Conservation (phyloP, 2,797 vertebrate species). For the Cryptoblepharus egeriae region DNA sequence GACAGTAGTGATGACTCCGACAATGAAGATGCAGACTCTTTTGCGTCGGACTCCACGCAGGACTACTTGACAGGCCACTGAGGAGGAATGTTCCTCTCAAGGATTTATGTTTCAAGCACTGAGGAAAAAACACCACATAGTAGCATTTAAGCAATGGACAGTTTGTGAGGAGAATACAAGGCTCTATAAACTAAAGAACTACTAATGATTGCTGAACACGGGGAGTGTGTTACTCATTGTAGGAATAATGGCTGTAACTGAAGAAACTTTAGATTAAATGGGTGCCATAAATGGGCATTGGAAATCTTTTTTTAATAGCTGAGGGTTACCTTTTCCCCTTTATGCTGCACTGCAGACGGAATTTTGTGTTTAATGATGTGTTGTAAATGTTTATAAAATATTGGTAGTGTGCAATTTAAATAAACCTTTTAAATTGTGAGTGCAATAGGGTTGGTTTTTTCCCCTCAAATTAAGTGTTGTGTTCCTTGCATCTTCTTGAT, state of each 20-base stretch:
- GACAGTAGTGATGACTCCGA: constrained; percentile 97
- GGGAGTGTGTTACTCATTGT: constrained; percentile 47
- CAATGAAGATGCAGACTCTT: constrained; percentile 97
- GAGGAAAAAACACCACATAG: constrained; percentile 45
- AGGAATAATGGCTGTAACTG: constrained; percentile 56
- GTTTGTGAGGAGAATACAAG: constrained; percentile 36
- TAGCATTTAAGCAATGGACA: constrained; percentile 49
- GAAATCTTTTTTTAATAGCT: constrained; percentile 68
- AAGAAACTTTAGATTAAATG: constrained; percentile 62
- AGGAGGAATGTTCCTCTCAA: constrained; percentile 43
- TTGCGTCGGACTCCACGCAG: constrained; percentile 97
- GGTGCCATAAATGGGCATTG: constrained; percentile 59
- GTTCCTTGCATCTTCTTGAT: constrained; percentile 78
- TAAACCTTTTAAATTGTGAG: constrained; percentile 88
- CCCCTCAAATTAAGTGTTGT: constrained; percentile 77
- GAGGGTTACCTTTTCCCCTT: constrained; percentile 61
- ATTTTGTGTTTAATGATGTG: constrained; percentile 84
- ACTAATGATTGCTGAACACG: constrained; percentile 30
- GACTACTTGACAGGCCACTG: constrained; percentile 97
- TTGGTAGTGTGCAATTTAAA: constrained; percentile 75
- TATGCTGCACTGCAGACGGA: constrained; percentile 80
- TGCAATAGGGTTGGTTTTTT: constrained; percentile 76
- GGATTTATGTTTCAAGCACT: constrained; percentile 37
- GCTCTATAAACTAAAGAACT: constrained; percentile 39
- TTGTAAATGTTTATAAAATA: constrained; percentile 84